Conservation (phyloP, 2,113 vertebrate species). For the Haliaeetus leucogaster region DNA sequence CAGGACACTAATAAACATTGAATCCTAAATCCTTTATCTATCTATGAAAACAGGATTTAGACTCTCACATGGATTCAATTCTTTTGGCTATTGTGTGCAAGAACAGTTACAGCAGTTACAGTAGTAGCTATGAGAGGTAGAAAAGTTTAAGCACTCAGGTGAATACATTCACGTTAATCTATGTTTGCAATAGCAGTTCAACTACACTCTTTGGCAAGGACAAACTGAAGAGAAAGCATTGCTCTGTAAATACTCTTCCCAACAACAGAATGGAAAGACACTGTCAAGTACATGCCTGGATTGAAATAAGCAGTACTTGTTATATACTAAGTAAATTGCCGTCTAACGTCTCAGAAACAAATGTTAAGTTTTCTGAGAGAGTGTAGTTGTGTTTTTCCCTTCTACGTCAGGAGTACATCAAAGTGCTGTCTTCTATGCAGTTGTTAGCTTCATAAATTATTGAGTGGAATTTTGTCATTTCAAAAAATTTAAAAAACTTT, state of each 20-base stretch:
- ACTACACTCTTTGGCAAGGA: conserved; percentile 2
- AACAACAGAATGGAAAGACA: background rate
- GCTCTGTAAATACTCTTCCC: background rate
- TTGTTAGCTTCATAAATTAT: background rate
- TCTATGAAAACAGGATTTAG: background rate
- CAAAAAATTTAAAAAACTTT: background rate
- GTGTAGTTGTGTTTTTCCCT: background rate
- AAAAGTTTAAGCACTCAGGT: background rate
- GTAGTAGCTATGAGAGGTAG: background rate
- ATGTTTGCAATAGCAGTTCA: background rate
- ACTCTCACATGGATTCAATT: background rate
- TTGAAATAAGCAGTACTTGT: background rate
- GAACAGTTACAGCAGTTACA: background rate
- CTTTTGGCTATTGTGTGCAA: background rate
- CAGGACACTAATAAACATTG: background rate
- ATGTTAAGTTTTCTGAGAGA: background rate
- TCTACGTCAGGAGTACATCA: background rate
- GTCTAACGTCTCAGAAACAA: background rate
- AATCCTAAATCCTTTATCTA: background rate
- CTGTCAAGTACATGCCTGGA: background rate
- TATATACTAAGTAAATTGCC: background rate
- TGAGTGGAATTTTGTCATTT: background rate
- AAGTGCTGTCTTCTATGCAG: background rate
- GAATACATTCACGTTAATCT: background rate
- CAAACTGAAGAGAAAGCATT: background rate